Percentiles rank a stretch among this genome's conserved stretches.
These are phyloP conservation scores for Menura novaehollandiae DNA, from an alignment of 2,113 vertebrate genomes.

Conservation along the genomic window DNA sequence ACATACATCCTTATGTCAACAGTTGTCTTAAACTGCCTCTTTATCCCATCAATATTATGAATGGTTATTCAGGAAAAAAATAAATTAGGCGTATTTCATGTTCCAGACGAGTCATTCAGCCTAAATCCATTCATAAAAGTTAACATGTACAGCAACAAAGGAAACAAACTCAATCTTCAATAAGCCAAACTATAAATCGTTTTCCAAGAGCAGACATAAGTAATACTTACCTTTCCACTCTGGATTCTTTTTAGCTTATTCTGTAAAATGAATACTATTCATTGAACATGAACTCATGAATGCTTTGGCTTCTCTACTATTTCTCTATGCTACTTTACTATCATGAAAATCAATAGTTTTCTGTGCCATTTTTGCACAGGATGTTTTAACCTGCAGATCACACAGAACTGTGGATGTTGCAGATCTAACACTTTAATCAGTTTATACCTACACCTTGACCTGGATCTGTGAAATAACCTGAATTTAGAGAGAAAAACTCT, in stretches of 20 bases:
- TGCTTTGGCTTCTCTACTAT: neutral
- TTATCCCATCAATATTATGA: conserved; percentile 44
- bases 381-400: neutral
- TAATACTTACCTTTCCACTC: neutral
- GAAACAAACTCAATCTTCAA: conserved; percentile 55
- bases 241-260: neutral
- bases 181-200: neutral
- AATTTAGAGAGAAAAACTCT: neutral
- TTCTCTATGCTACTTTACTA: neutral
- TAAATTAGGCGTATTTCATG: conserved; percentile 37
- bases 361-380: neutral
- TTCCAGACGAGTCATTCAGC: conserved; percentile 45
- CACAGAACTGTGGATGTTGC: neutral
- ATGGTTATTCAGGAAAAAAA: neutral
- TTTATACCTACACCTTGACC: neutral
- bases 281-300: no score
- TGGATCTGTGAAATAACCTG: neutral
- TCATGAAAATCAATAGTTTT: neutral
- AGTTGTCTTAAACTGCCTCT: conserved; percentile 33
- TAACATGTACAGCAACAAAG: neutral
- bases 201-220: conserved; percentile 10
- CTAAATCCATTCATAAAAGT: neutral
- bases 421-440: neutral
- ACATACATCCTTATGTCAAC: neutral
- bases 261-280: neutral